Conservation (phyloP, 1,140 invertebrate species). For the Liolophura sinensis region DNA sequence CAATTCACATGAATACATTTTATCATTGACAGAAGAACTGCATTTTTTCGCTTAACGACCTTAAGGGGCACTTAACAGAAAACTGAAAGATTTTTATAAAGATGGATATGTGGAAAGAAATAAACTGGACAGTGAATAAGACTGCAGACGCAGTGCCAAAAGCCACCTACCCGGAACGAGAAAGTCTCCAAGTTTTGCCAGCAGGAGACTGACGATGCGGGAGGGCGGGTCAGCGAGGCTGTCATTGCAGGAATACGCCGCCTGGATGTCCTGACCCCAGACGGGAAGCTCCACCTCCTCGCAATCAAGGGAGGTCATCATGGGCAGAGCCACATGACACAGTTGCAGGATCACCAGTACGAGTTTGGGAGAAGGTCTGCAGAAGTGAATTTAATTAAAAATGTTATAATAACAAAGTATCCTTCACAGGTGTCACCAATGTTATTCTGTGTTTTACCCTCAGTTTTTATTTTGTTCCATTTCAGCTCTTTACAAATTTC, state of each 20-base stretch:
- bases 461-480: no score
- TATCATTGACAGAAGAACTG: no score
- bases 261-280: conserved; percentile 41
- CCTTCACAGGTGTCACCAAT: no score
- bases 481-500: no score
- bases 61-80: no score
- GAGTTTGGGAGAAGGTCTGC: conserved; percentile 56
- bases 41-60: no score
- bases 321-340: conserved; percentile 55
- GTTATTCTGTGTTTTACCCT: no score
- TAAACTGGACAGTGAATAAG: not conserved
- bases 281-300: conserved; percentile 48
- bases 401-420: not conserved
- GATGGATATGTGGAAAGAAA: not conserved
- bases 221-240: conserved; percentile 44
- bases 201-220: conserved; percentile 51
- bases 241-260: conserved; percentile 35
- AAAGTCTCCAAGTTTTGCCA: conserved; percentile 58
- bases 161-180: conserved; percentile 52
- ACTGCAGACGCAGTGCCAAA: not conserved
- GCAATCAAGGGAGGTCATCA: conserved; percentile 53
- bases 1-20: no score
- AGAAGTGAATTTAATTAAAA: conserved; percentile 11
- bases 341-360: conserved; percentile 58
- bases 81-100: no score